A percentile compares a stretch with the other conserved stretches of the same genome.
Conservation (phyloP, 2,113 vertebrate genomes). For the Hippocampus abdominalis region DNA sequence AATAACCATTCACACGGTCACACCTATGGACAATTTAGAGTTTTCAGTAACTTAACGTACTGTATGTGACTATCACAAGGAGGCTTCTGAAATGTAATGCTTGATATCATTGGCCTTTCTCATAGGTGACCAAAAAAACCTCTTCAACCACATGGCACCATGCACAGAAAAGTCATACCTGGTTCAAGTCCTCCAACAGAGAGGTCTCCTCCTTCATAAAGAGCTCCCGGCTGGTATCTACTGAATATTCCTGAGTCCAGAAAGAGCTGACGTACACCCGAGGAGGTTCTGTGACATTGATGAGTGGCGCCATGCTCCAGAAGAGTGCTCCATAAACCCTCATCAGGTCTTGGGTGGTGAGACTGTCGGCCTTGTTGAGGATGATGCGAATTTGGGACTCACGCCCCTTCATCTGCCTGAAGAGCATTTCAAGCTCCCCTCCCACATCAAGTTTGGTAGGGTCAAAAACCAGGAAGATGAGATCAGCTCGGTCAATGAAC, state of each 20-base stretch:
- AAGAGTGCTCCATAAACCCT: slow-evolving; percentile 95
- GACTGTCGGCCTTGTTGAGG: slow-evolving; percentile 94
- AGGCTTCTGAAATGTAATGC: background rate
- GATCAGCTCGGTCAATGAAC: slow-evolving; percentile 96
- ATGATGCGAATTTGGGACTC: slow-evolving; percentile 98
- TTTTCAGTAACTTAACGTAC: background rate
- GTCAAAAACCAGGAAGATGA: slow-evolving; percentile 97
- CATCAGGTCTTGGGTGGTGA: slow-evolving; percentile 93
- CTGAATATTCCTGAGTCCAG: slow-evolving; percentile 89
- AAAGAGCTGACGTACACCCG: slow-evolving; percentile 97
- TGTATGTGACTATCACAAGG: background rate
- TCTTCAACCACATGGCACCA: background rate
- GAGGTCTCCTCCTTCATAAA: slow-evolving; percentile 95
- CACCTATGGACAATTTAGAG: background rate
- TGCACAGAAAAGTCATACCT: slow-evolving; percentile 49
- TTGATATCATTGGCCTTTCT: background rate
- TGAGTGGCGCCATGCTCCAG: slow-evolving; percentile 95
- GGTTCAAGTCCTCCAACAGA: slow-evolving; percentile 92
- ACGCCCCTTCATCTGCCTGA: slow-evolving; percentile 90
- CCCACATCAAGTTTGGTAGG: slow-evolving; percentile 96
- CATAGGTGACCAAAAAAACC: background rate
- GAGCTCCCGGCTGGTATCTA: slow-evolving; percentile 83
- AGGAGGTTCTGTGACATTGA: slow-evolving; percentile 93
- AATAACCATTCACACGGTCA: background rate
- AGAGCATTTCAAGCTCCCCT: slow-evolving; percentile 92